phyloP scores from a whole-genome alignment of 30 jellyfish, hydroid and myxozoan species.

The Nemopilema nomurai region DNA sequence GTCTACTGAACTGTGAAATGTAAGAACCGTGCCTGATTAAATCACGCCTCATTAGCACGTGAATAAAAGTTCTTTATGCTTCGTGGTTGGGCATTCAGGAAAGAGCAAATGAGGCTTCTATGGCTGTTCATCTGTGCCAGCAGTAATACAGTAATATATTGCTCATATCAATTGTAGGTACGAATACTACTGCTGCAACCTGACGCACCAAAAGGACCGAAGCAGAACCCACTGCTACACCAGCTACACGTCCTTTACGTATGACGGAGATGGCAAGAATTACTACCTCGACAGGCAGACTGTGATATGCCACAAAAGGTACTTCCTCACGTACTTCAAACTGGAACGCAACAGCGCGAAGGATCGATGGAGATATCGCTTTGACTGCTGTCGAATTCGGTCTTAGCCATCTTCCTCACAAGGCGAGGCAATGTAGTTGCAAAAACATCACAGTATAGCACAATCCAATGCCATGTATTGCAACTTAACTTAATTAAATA shows the following conservation, averaged over 20 bases:
- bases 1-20: too few species aligned
- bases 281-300: slow-evolving; percentile 41
- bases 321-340: slow-evolving; percentile 14
- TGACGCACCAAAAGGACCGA: not conserved
- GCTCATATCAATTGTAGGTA: not conserved
- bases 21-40: too few species aligned
- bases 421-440: too few species aligned
- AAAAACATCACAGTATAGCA: too few species aligned
- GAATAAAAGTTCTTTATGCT: not conserved
- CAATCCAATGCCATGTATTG: too few species aligned
- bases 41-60: too few species aligned
- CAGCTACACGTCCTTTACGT: not conserved
- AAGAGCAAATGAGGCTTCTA: not conserved
- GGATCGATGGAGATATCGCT: slow-evolving; percentile 33
- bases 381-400: slow-evolving; percentile 19
- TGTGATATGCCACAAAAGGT: slow-evolving; percentile 14
- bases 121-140: not conserved
- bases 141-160: too few species aligned
- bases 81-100: not conserved
- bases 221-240: slow-evolving; percentile 1
- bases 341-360: slow-evolving; percentile 4
- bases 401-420: not conserved
- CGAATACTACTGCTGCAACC: slow-evolving; percentile 11
- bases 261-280: slow-evolving; percentile 28
- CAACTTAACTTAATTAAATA: too few species aligned